phyloP scores from a whole-genome alignment of 2,113 vertebrate genomes.

The Vulpes lagopus region DNA sequence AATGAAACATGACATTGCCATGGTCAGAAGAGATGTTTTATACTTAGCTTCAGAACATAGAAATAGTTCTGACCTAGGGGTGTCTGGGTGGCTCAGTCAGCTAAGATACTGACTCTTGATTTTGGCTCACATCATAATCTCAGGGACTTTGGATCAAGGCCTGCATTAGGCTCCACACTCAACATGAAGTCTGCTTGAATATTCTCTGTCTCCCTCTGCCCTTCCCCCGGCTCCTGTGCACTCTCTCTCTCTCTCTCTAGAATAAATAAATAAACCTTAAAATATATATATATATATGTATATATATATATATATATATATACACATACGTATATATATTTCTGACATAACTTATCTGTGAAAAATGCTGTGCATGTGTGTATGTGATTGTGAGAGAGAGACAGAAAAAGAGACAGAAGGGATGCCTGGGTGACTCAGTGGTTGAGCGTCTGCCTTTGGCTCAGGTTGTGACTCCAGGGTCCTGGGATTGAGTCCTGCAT shows the following conservation, averaged over 20 bases:
- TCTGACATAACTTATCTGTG: not conserved
- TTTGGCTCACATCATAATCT: not conserved
- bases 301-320: no score
- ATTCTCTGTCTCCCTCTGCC: not conserved
- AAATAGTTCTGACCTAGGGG: not conserved
- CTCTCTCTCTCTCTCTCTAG: not conserved
- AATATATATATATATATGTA: no score
- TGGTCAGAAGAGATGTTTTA: not conserved
- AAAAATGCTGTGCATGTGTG: not conserved
- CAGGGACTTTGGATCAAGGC: not conserved
- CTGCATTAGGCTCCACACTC: not conserved
- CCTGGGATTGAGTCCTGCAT: no score
- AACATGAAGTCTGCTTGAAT: not conserved
- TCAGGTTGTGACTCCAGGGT: no score
- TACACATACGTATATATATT: not conserved
- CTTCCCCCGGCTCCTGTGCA: not conserved
- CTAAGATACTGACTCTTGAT: not conserved
- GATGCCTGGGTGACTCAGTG: no score
- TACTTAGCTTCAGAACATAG: not conserved
- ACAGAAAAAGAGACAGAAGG: not conserved
- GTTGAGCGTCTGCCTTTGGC: no score
- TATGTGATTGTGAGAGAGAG: not conserved
- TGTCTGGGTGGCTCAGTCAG: not conserved
- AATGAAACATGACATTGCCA: not conserved
- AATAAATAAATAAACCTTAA: not conserved